phyloP scores from a whole-genome alignment of 2,113 vertebrate species.

The Mesoclemmys tuberculata region DNA sequence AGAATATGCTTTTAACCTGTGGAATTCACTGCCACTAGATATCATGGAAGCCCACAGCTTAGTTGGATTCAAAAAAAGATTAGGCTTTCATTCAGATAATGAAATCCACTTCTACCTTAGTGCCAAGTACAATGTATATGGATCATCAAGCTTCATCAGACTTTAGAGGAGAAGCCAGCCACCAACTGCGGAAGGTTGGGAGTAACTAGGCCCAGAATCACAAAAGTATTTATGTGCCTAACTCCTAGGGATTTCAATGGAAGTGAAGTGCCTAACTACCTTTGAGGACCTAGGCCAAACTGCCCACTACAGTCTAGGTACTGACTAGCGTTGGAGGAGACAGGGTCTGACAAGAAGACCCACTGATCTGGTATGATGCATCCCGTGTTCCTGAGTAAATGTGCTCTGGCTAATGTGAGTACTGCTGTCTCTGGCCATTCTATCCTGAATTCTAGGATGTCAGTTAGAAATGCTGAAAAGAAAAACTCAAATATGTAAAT shows the following conservation, averaged over 20 bases:
- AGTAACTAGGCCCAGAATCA: too few relatives aligned
- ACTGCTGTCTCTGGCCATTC: not conserved
- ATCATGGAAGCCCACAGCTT: not conserved
- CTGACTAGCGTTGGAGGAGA: not conserved
- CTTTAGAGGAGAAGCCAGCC: not conserved
- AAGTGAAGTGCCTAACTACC: too few relatives aligned
- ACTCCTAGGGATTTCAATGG: too few relatives aligned
- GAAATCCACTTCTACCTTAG: not conserved
- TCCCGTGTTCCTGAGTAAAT: not conserved
- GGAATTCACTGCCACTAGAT: not conserved
- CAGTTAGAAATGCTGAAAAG: not conserved
- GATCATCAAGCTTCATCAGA: not conserved
- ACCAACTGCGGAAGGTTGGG: not conserved
- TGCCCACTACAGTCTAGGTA: not conserved
- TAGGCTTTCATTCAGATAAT: not conserved
- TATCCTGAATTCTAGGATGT: not conserved
- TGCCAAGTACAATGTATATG: not conserved
- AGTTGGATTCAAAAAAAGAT: not conserved
- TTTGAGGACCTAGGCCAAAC: not conserved
- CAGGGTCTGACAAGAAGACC: not conserved
- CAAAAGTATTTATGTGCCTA: too few relatives aligned
- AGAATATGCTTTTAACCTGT: not conserved
- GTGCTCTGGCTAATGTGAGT: not conserved
- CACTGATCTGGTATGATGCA: fast-evolving
- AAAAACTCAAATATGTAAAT: not conserved